These are phyloP conservation scores for Serinus canaria DNA, from an alignment of 2,113 vertebrate species.

Conservation along the genomic window DNA sequence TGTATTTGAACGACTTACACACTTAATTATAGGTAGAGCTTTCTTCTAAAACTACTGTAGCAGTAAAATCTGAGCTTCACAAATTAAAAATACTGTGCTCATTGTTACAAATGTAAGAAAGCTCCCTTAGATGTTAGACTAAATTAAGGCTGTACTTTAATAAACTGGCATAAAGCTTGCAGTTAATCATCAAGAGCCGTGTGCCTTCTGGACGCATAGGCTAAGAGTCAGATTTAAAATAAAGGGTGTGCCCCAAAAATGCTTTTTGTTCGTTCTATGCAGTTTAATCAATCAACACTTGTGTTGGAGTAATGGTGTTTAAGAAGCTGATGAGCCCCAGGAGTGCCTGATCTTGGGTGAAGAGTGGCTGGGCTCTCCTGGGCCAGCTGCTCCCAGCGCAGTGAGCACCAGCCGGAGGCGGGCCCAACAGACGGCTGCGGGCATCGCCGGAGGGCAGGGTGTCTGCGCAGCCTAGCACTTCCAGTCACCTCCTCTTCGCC, in stretches of 20 bases:
- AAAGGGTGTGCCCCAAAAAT: background rate
- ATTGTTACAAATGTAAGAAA: background rate
- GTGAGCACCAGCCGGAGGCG: background rate
- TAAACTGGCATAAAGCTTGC: constrained; percentile 39
- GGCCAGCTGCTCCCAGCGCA: background rate
- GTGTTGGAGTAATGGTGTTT: background rate
- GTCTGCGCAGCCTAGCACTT: background rate
- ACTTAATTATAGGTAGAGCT: constrained; percentile 46
- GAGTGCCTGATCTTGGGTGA: background rate
- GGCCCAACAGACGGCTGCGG: background rate
- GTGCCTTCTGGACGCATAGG: constrained; percentile 31
- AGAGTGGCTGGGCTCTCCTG: background rate
- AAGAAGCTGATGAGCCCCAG: background rate
- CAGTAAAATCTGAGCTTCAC: constrained; percentile 37
- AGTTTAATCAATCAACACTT: background rate
- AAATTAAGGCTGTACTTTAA: constrained; percentile 36
- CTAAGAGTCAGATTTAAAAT: constrained; percentile 16
- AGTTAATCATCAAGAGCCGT: background rate
- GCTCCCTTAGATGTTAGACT: constrained; percentile 16
- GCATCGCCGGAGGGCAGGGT: background rate
- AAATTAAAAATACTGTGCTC: constrained; percentile 8
- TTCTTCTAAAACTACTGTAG: constrained; percentile 32
- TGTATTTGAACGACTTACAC: background rate
- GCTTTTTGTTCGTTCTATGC: background rate
- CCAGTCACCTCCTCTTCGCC: background rate